Evolutionary conservation across 1,140 invertebrate species (phyloP), one percentile per base, ranked within the genome.

Genomic region (Hycleus phaleratus): DNA sequence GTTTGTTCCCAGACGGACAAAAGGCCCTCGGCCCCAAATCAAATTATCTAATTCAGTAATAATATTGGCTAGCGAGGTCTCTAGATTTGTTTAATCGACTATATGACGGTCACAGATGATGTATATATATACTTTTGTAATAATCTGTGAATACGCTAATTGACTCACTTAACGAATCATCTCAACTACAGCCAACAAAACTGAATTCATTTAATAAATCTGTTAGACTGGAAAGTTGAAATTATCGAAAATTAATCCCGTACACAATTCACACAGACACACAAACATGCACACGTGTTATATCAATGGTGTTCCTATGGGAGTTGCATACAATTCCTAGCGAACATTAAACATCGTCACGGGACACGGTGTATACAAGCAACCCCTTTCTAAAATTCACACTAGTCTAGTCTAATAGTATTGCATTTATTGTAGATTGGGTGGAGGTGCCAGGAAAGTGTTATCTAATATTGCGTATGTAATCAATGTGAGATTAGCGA

Each of bases 41-140:
- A 69, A 69, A 69, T 69, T 69, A 69, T 69, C 67, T 65, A 69
- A 69, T 69, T 69, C 65, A 60, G 49, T 65, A 69, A 67, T 65
- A 64, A 67, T 65, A 64, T 64, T 64, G 59, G 32, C 57, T 7
- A 32, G 7, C 32, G 64, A 53, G 66, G 58, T 59, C 63, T 58
- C 61, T 48, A 56, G 67, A 67, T 69, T 69, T 69, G 67, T 69
- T 69, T 66, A 69, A 69, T 69, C 67, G 65, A 66, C 57, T 64
- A 56, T 62, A 57, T 2, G 18, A 45, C 63, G 24, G 52, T 61
- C 59, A 58, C 65, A 65, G 63, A 67, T 64, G 65, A 67, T 32
- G 1, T 32, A 32, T 32, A 32, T 5, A 5, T 5, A 32, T 32
- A 32, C 4, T 18, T 18, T 32, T 2, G 7, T 32, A 32, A 32